Evolutionary conservation across 2,797 vertebrate genomes (phyloP).

Genomic region (Sphaeramia orbicularis): DNA sequence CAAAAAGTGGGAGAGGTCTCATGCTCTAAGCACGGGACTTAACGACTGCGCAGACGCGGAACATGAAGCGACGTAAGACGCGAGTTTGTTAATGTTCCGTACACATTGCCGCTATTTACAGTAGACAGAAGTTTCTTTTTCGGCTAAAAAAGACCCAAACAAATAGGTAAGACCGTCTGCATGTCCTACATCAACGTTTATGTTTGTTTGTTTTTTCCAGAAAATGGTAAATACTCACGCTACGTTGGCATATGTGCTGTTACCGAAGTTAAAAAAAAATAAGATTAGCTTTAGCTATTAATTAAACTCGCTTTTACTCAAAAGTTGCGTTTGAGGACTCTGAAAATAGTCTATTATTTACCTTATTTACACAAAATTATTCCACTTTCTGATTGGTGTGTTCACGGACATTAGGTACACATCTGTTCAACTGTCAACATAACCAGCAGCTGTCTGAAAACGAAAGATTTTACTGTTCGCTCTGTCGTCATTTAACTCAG

Average conservation of each 20-base stretch:
- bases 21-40: not conserved
- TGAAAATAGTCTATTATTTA: not conserved
- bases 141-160: not conserved
- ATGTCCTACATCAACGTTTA: rapidly evolving
- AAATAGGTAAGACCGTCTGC: not conserved
- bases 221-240: not conserved
- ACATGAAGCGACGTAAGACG: not conserved
- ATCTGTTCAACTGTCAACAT: not conserved
- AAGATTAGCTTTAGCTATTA: constrained; percentile 7
- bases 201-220: not conserved
- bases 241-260: not conserved
- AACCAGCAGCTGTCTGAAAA: constrained; percentile 31
- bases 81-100: not conserved
- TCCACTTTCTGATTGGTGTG: not conserved
- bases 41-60: not conserved
- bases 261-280: not conserved
- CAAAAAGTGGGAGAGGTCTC: too few relatives aligned
- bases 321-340: too few relatives aligned
- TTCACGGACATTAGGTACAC: rapidly evolving
- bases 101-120: not conserved
- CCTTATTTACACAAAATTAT: not conserved
- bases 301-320: not conserved
- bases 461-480: not conserved
- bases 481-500: too few relatives aligned
- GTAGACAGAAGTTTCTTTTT: not conserved